A percentile compares a stretch with the other conserved stretches of the same genome.
Evolutionary conservation across 1,140 invertebrate species (phyloP).

Genomic region (Leptopilina clavipes): DNA sequence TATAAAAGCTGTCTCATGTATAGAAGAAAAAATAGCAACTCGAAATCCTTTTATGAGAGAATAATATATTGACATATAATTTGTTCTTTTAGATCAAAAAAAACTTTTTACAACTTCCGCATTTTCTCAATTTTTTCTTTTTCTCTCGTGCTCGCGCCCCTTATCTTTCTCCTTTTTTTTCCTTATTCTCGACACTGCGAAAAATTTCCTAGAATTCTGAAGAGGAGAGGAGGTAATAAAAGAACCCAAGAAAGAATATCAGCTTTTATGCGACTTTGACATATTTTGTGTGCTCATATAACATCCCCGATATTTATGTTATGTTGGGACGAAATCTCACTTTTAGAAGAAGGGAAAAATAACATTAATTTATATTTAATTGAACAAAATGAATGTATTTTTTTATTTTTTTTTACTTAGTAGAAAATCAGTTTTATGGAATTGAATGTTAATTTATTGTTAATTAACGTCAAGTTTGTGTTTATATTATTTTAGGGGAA

Average conservation of each 20-base stretch:
- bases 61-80: neutral
- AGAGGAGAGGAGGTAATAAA: slow-evolving; percentile 10
- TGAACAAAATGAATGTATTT: no score
- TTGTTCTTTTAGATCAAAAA: neutral
- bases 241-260: slow-evolving; percentile 23
- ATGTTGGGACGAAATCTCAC: neutral
- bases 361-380: neutral
- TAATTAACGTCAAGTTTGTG: neutral
- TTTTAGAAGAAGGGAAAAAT: neutral
- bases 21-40: neutral
- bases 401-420: no score
- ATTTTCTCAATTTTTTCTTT: slow-evolving; percentile 16
- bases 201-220: neutral
- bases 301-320: neutral
- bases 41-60: neutral
- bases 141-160: neutral
- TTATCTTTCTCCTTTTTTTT: neutral
- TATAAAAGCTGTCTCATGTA: neutral
- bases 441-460: no score
- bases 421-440: no score
- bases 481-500: neutral
- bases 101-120: slow-evolving; percentile 15
- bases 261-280: slow-evolving; percentile 5
- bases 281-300: slow-evolving; percentile 20
- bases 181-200: neutral